These are phyloP conservation scores for Zoanthus sansibaricus DNA, from an alignment of 92 coral and sea anemone genomes.

Conservation along the genomic window DNA sequence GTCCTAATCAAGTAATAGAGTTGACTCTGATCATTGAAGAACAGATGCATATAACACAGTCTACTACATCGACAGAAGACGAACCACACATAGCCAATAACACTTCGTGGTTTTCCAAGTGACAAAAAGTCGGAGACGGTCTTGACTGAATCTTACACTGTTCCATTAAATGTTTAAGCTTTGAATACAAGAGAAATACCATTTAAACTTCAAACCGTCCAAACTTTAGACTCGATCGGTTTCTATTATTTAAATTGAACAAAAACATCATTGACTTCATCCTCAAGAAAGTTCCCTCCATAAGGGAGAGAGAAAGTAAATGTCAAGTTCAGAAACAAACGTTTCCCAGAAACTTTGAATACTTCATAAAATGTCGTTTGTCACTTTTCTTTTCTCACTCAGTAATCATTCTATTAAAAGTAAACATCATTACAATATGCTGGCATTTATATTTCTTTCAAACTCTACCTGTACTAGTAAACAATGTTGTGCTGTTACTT, in stretches of 20 bases:
- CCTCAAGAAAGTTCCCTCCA: background rate
- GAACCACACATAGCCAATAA: too few species aligned
- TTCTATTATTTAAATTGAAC: background rate
- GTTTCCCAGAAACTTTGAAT: background rate
- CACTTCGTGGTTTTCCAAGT: too few species aligned
- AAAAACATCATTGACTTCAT: background rate
- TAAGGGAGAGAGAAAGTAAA: background rate
- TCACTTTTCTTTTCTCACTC: background rate
- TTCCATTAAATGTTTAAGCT: too few species aligned
- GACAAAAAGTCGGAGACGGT: too few species aligned
- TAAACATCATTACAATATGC: background rate
- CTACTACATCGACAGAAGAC: too few species aligned
- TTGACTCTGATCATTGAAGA: too few species aligned
- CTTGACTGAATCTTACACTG: too few species aligned
- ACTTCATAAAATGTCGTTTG: background rate
- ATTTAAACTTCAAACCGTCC: background rate
- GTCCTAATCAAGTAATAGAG: too few species aligned
- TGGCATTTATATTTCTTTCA: background rate
- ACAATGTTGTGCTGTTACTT: slow-evolving; percentile 86
- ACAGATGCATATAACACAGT: too few species aligned
- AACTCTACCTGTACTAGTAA: slow-evolving; percentile 90
- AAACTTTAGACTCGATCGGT: background rate
- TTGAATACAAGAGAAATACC: too few species aligned
- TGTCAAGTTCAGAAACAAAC: background rate
- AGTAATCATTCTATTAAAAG: background rate